Percentiles rank a stretch among this genome's conserved stretches.
phyloP scores from a whole-genome alignment of 2,888 invertebrate genomes.

The Synanthedon formicaeformis region DNA sequence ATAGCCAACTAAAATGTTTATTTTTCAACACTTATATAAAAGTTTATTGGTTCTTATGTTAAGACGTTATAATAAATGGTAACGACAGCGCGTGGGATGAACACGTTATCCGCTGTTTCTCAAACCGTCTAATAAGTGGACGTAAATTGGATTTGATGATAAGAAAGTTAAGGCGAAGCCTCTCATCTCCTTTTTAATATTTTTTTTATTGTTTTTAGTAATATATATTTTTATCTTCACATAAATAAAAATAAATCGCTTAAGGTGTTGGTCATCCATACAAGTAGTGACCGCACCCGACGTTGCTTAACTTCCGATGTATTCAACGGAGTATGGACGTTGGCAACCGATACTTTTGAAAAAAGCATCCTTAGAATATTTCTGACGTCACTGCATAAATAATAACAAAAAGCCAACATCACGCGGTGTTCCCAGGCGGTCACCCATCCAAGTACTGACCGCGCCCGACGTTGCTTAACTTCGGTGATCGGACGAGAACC shows the following conservation, averaged over 20 bases:
- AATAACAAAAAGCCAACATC: constrained; percentile 12
- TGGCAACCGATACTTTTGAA: constrained; percentile 9
- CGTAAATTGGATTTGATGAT: constrained; percentile 2
- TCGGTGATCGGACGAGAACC: constrained; percentile 24
- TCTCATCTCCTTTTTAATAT: background rate
- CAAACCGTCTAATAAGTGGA: too few species aligned
- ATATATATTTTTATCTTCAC: too few species aligned
- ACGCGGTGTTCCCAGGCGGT: constrained; percentile 21
- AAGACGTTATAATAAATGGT: background rate
- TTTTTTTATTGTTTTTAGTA: too few species aligned
- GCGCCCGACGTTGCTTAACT: constrained; percentile 21
- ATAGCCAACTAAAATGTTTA: constrained; percentile 9
- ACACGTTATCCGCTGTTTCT: background rate
- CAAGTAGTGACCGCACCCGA: constrained; percentile 21
- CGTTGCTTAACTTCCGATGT: constrained; percentile 26
- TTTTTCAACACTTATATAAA: constrained; percentile 8
- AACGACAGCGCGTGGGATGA: background rate
- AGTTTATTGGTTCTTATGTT: background rate
- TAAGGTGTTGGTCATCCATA: constrained; percentile 19
- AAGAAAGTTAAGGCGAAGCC: constrained; percentile 9
- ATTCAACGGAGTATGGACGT: constrained; percentile 33
- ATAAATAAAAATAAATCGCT: too few species aligned
- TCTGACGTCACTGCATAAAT: too few species aligned
- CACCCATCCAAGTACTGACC: constrained; percentile 22
- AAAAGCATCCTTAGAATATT: too few species aligned